Evolutionary conservation across 1,140 invertebrate genomes (phyloP), one percentile per base, ranked within the genome.

Genomic region (Bombyx mandarina): DNA sequence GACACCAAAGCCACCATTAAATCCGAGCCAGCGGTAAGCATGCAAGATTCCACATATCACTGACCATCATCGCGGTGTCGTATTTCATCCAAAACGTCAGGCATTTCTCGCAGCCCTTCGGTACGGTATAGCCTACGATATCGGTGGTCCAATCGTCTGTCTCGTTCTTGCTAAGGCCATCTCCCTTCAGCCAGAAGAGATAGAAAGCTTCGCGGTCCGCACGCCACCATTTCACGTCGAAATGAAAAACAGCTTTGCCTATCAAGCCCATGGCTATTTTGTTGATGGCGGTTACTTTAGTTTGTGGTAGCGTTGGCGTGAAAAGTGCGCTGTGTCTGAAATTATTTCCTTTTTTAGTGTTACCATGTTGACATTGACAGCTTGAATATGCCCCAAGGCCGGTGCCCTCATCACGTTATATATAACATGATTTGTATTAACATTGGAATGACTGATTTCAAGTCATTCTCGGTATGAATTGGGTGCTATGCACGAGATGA

Each of bases 271-370:
- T 66, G 8, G 61, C 50, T 8, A 72, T 62, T 12, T 54, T 61
- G 7, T 67, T 55, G 45, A 72, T 72, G 7, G 62, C 57, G 12
- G 44, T 54, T 1, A 50, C 44, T 55, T 72, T 67, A n/a, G 49
- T 54, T 56, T 61, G n/a, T 6, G 66, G 64, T 46, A 69, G 43
- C 1, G 48, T 10, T 3, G 69, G 66, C 3, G 22, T 18, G 44
- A 72, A 69, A 6, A 81, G 61, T 2, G 61, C 60, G 7, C 55
- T 47, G 47, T 79, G 65, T 63, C 78, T 80, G 69, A 8, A 75
- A 76, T 45, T 52, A 22, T 43, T 54, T 48, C 7, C 8, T 12
- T 35, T 35, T 35, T 3, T 18, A 35, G 4, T 35, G 2, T 3
- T 35, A 35, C 26, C 26, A 35, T 35, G 2, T 3, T 35, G 4